A percentile compares a stretch with the other conserved stretches of the same genome.
phyloP scores from a whole-genome alignment of 2,888 invertebrate species.

The Formica aserva region DNA sequence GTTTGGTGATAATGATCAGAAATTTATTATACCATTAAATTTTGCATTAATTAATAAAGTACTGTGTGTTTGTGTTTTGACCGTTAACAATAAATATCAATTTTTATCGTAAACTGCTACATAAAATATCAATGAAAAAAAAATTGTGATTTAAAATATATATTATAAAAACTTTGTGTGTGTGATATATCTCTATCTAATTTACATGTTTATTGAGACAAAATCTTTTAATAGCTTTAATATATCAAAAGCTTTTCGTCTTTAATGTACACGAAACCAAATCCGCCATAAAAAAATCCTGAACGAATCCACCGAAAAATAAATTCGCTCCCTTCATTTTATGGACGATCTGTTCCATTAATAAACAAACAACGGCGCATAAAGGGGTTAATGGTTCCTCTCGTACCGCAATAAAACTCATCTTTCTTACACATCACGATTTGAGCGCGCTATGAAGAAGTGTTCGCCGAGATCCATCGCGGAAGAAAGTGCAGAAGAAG shows the following conservation, averaged over 20 bases:
- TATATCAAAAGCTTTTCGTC: neutral
- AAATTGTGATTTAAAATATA: neutral
- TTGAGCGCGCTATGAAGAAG: constrained; percentile 35
- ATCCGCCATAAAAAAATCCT: constrained; percentile 4
- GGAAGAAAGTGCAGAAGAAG: constrained; percentile 39
- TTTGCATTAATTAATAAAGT: neutral
- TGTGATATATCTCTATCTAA: neutral
- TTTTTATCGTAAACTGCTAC: neutral
- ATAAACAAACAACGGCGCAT: constrained; percentile 52
- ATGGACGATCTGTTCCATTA: constrained; percentile 49
- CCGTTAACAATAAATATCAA: neutral
- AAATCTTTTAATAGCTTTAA: neutral
- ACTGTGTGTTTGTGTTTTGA: neutral
- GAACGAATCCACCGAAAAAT: constrained; percentile 33
- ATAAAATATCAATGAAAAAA: neutral
- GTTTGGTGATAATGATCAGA: neutral
- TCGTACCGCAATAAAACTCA: constrained; percentile 49
- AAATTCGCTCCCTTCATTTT: constrained; percentile 46
- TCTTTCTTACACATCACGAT: constrained; percentile 46
- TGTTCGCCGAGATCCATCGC: constrained; percentile 29
- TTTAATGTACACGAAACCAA: constrained; percentile 26
- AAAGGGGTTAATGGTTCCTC: constrained; percentile 41
- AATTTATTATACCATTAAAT: neutral
- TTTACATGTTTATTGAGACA: neutral
- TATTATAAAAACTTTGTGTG: neutral